Evolutionary conservation across 2,888 invertebrate species (phyloP).

Genomic region (Cataglyphis cursor): DNA sequence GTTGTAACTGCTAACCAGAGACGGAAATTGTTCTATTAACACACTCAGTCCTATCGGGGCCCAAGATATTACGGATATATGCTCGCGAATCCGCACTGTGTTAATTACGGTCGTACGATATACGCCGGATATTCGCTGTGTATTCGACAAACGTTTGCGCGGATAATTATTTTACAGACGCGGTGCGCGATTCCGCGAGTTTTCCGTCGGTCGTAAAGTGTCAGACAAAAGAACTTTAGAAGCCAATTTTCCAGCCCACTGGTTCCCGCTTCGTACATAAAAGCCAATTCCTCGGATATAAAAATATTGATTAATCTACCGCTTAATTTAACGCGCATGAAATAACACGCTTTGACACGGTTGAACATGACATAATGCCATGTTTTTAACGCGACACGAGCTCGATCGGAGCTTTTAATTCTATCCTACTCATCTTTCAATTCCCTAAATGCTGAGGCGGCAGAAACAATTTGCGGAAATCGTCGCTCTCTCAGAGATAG

Average conservation of each 20-base stretch:
- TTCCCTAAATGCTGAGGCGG: neutral
- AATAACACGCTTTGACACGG: conserved; percentile 29
- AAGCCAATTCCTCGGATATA: neutral
- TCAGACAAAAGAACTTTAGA: neutral
- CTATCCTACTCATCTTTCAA: neutral
- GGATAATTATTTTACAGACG: neutral
- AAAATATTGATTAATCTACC: conserved; percentile 32
- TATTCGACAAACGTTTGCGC: conserved; percentile 9
- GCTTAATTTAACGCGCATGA: conserved; percentile 13
- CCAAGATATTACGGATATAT: conserved; percentile 34
- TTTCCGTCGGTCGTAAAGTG: neutral
- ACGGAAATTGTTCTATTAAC: conserved; percentile 39
- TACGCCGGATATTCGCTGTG: conserved; percentile 27
- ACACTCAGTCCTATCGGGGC: conserved; percentile 13
- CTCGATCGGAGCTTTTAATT: conserved; percentile 17
- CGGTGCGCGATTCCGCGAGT: neutral
- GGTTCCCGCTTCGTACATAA: neutral
- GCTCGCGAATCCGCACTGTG: neutral
- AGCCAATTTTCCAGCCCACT: neutral
- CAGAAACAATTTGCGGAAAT: neutral
- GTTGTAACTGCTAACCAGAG: conserved; percentile 17
- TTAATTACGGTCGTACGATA: conserved; percentile 25
- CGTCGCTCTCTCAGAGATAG: neutral
- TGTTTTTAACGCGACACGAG: neutral
- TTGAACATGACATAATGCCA: neutral